phyloP scores from a whole-genome alignment of 2,113 vertebrate genomes.

The Dromas ardeola region DNA sequence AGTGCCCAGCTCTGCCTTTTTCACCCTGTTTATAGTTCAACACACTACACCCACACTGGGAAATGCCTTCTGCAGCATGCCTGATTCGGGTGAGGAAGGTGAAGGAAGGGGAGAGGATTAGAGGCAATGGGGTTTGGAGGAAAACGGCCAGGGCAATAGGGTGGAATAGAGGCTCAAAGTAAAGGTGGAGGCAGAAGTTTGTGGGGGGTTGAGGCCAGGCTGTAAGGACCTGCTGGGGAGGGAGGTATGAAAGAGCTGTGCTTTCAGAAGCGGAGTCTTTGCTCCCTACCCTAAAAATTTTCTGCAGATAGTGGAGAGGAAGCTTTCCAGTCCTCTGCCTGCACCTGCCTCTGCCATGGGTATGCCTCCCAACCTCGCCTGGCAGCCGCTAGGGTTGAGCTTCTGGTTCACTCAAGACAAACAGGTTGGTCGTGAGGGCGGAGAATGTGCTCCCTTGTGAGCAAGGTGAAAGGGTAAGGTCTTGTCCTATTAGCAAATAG shows the following conservation, averaged over 20 bases:
- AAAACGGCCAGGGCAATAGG: background rate
- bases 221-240: background rate
- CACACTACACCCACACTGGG: background rate
- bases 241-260: background rate
- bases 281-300: background rate
- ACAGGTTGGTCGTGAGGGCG: background rate
- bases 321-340: background rate
- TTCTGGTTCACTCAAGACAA: background rate
- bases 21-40: background rate
- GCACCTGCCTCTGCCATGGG: background rate
- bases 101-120: background rate
- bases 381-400: rapidly evolving
- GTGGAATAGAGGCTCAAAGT: background rate
- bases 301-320: background rate
- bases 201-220: background rate
- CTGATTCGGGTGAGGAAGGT: background rate
- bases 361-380: rapidly evolving
- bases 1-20: background rate
- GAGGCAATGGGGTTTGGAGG: background rate
- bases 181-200: background rate
- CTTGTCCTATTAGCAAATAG: background rate
- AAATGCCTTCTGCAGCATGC: background rate
- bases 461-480: background rate
- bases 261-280: background rate
- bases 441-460: background rate